Evolutionary conservation across 2,797 vertebrate species (phyloP).

Genomic region (Acipenser ruthenus): DNA sequence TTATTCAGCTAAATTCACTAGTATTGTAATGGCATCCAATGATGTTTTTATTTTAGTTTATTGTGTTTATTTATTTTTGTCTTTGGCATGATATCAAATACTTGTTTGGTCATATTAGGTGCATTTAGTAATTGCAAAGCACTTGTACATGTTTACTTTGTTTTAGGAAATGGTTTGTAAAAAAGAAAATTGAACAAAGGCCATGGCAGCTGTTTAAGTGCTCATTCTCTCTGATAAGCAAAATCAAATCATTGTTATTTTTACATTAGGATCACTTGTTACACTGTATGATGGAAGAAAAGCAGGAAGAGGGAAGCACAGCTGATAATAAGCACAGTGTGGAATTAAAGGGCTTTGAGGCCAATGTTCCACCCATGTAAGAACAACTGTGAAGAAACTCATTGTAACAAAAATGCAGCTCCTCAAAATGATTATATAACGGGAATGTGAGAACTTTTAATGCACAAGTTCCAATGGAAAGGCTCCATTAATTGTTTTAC

Average conservation of each 20-base stretch:
- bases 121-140: conserved; percentile 42
- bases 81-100: neutral
- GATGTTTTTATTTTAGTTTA: neutral
- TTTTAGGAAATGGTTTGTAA: conserved; percentile 61
- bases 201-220: conserved; percentile 62
- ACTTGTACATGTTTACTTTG: conserved; percentile 61
- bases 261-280: conserved; percentile 61
- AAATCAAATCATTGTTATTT: conserved; percentile 64
- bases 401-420: conserved; percentile 65
- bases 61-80: neutral
- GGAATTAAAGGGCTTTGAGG: conserved; percentile 68
- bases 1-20: too few relatives aligned
- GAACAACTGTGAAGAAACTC: conserved; percentile 61
- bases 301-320: conserved; percentile 61
- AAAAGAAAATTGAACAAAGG: conserved; percentile 69
- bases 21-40: too few relatives aligned
- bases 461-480: too few relatives aligned
- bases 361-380: conserved; percentile 44
- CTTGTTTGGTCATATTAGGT: neutral
- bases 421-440: conserved; percentile 35
- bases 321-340: conserved; percentile 60
- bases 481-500: too few relatives aligned
- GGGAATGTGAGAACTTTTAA: too few relatives aligned
- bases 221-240: conserved; percentile 65
- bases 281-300: conserved; percentile 59